Base-by-base conservation (phyloP, 2,113 vertebrate species). In the Heterotilapia buettikoferi region DNA sequence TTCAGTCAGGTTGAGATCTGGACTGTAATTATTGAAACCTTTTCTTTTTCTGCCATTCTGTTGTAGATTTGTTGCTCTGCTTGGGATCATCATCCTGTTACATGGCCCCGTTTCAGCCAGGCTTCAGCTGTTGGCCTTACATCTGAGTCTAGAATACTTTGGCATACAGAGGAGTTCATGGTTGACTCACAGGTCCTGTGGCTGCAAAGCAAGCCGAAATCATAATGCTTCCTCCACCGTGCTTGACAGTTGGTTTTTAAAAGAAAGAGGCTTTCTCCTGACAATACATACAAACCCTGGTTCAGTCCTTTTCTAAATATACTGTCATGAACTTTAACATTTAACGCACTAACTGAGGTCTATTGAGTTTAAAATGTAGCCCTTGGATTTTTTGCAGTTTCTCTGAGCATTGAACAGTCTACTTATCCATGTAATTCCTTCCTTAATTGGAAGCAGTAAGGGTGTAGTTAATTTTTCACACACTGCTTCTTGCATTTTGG, bases 31-130 rank as follows among this genome's bases (percentile, higher is more conserved):
- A 71, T 14, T 40, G 38, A 14, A 71, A 71, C 2, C n/a, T 43
- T 24, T 43, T 71, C 36, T 63, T 63, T 63, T 63, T 68, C n/a
- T 8, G n/a, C 63, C 7, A 68, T 40, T 68, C 7, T 68, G n/a
- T 40, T 68, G 63, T 68, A 68, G n/a, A 68, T 68, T 40, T 68
- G n/a, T 24, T 71, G 66, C 36, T 71, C n/a, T 71, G n/a, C 63
- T 68, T 68, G 3, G 36, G 19, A 40, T 68, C 63, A 24, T 43
- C 38, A 21, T 68, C 63, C 33, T 68, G 19, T 68, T 68, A 68
- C 33, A 0, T 68, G 63, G 33, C 38, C 33, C 33, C 13, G 11
- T 68, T 68, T 68, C 6, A 68, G 33, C 6, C 19, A 68, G 33
- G 33, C 63, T 38, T 68, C 36, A 13, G 33, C 63, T 68, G 19